Percentiles rank a stretch among this genome's conserved stretches.
phyloP scores from a whole-genome alignment of 2,888 invertebrate genomes.

The Conchocele bisecta region DNA sequence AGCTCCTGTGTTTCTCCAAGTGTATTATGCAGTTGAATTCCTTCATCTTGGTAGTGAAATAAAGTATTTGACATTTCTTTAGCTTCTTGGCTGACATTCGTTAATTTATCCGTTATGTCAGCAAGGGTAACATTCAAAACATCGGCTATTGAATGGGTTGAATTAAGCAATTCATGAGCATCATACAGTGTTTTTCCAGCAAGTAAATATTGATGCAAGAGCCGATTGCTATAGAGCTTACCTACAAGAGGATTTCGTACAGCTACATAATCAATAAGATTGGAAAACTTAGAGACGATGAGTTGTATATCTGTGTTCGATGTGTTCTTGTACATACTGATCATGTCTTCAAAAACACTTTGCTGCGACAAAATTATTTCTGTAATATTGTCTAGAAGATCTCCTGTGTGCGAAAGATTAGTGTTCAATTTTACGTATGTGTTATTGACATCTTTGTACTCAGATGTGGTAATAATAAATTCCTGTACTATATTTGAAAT shows the following conservation, averaged over 20 bases:
- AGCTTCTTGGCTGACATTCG: constrained; percentile 20
- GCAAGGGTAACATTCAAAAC: neutral
- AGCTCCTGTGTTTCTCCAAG: constrained; percentile 11
- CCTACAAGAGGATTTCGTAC: constrained; percentile 24
- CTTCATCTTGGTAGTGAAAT: constrained; percentile 12
- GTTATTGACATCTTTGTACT: no score
- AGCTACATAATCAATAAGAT: constrained; percentile 16
- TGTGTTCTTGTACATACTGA: no score
- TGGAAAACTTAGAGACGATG: no score
- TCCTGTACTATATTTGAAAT: no score
- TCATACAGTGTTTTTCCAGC: constrained; percentile 8
- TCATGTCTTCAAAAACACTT: no score
- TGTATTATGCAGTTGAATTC: neutral
- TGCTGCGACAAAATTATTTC: no score
- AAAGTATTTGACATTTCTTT: constrained; percentile 6
- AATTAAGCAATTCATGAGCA: neutral
- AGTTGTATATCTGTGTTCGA: no score
- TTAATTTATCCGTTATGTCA: neutral
- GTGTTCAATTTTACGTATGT: no score
- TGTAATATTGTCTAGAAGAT: constrained; percentile 7
- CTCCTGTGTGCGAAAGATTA: constrained; percentile 12
- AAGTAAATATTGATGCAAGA: constrained; percentile 20
- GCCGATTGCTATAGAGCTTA: constrained; percentile 11
- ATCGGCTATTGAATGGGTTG: neutral
- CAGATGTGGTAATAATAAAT: no score